A percentile compares a stretch with the other conserved stretches of the same genome.
Conservation (phyloP, 2,113 vertebrate species). For the Corapipo altera region DNA sequence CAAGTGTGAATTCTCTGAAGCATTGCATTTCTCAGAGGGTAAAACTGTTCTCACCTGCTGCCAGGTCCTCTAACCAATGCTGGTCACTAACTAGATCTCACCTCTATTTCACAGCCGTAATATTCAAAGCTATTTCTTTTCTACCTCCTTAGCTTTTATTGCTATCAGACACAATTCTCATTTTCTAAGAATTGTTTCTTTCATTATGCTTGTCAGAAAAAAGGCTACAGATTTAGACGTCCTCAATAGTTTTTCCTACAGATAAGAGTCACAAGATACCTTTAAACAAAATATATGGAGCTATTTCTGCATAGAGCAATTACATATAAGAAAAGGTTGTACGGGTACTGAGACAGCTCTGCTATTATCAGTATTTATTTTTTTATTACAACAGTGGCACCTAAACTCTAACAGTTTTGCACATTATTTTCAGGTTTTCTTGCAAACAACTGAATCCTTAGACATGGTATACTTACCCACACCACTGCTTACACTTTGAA, state of each 20-base stretch:
- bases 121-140: background rate
- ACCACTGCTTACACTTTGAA: background rate
- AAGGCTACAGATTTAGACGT: background rate
- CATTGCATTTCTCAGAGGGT: background rate
- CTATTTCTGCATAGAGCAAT: background rate
- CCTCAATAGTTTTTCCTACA: background rate
- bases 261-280: background rate
- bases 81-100: background rate
- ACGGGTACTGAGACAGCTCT: background rate
- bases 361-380: background rate
- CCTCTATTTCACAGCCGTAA: background rate
- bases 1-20: background rate
- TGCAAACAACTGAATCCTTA: background rate
- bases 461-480: background rate
- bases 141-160: conserved; percentile 1
- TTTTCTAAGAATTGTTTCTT: background rate
- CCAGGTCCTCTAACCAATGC: background rate
- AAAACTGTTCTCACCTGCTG: background rate
- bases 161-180: background rate
- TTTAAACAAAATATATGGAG: background rate
- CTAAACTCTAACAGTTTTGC: background rate
- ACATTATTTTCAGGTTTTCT: background rate
- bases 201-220: background rate
- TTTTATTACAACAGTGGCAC: background rate
- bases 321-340: background rate